A percentile compares a stretch with the other conserved stretches of the same genome.
These are phyloP conservation scores for Eumerus sabulonum DNA, from an alignment of 2,888 invertebrate genomes.

Conservation along the genomic window DNA sequence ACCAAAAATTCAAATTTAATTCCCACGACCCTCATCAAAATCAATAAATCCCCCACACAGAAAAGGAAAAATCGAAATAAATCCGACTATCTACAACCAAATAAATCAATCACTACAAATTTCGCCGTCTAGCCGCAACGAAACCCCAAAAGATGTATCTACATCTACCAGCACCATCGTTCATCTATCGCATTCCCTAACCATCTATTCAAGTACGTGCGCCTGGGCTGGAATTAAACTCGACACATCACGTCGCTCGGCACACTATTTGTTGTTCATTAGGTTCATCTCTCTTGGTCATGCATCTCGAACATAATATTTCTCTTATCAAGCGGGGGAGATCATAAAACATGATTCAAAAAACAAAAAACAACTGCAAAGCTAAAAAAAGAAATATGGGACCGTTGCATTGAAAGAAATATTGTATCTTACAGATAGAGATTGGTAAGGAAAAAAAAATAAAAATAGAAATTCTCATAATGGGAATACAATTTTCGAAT, in stretches of 20 bases:
- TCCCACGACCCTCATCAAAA: neutral
- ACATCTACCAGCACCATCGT: neutral
- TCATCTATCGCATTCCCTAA: too few relatives aligned
- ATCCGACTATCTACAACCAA: constrained; percentile 19
- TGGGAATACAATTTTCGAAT: constrained; percentile 57
- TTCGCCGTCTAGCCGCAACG: neutral
- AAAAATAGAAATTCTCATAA: constrained; percentile 28
- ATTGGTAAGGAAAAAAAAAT: constrained; percentile 15
- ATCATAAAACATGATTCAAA: constrained; percentile 55
- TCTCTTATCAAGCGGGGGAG: constrained; percentile 59
- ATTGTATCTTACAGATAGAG: constrained; percentile 37
- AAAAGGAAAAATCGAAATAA: constrained; percentile 1
- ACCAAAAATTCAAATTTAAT: too few relatives aligned
- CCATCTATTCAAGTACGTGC: neutral
- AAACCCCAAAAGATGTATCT: constrained; percentile 22
- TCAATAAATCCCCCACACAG: constrained; percentile 7
- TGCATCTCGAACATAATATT: constrained; percentile 51
- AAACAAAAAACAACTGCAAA: constrained; percentile 5
- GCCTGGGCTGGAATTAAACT: neutral
- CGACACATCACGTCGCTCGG: constrained; percentile 45
- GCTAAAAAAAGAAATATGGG: constrained; percentile 20
- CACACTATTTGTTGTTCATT: constrained; percentile 58
- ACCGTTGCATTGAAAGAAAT: constrained; percentile 53
- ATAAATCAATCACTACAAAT: constrained; percentile 1
- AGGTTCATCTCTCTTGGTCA: constrained; percentile 54